Conservation (phyloP, 2,888 invertebrate genomes). For the Drosophila ustulata region DNA sequence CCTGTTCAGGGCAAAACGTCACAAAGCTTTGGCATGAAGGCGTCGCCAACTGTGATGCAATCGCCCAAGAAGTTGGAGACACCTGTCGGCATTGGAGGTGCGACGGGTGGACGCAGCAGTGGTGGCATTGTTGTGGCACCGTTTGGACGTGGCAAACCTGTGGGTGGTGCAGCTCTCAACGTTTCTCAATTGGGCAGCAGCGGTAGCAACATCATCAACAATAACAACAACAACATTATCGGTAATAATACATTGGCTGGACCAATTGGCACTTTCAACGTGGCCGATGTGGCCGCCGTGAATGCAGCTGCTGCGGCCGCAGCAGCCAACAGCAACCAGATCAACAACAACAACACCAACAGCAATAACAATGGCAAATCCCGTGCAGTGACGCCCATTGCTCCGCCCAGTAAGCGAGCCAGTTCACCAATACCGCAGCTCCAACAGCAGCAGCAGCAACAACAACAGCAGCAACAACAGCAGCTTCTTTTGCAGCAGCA, state of each 20-base stretch:
- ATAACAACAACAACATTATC: slow-evolving; percentile 59
- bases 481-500: slow-evolving; percentile 28
- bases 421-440: slow-evolving; percentile 61
- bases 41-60: slow-evolving; percentile 86
- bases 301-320: slow-evolving; percentile 78
- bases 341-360: slow-evolving; percentile 26
- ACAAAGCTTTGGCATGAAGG: slow-evolving; percentile 81
- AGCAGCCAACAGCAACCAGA: slow-evolving; percentile 32
- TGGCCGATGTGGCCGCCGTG: slow-evolving; percentile 83
- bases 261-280: slow-evolving; percentile 83
- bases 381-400: slow-evolving; percentile 84
- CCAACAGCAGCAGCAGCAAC: slow-evolving; percentile 28
- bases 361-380: slow-evolving; percentile 42
- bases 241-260: slow-evolving; percentile 82
- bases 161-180: slow-evolving; percentile 42
- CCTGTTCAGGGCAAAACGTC: slow-evolving; percentile 37
- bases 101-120: slow-evolving; percentile 67
- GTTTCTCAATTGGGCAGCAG: slow-evolving; percentile 67
- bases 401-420: slow-evolving; percentile 76
- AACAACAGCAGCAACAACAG: slow-evolving; percentile 19
- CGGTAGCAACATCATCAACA: slow-evolving; percentile 32
- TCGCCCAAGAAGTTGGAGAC: slow-evolving; percentile 77
- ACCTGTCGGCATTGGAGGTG: slow-evolving; percentile 3
- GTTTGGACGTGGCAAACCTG: slow-evolving; percentile 80
- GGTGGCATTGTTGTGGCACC: slow-evolving; percentile 78